A percentile compares a stretch with the other conserved stretches of the same genome.
phyloP scores from a whole-genome alignment of 1,140 invertebrate genomes.

The Drosophila albomicans region DNA sequence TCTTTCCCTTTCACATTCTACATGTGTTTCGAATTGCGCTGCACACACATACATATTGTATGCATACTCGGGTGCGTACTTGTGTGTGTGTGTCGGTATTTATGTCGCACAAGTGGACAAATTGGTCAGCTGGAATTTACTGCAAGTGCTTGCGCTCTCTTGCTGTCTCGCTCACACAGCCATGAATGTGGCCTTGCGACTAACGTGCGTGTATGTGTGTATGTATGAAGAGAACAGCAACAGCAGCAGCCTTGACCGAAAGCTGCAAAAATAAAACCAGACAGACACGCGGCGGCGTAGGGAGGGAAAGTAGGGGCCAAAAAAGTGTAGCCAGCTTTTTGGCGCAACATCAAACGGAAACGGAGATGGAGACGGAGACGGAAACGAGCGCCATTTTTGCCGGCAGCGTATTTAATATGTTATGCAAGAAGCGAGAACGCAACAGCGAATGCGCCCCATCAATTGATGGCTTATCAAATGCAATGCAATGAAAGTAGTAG shows the following conservation, averaged over 20 bases:
- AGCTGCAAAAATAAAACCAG: slow-evolving; percentile 10
- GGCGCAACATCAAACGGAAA: slow-evolving; percentile 17
- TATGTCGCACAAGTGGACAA: slow-evolving; percentile 42
- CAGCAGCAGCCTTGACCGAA: slow-evolving; percentile 38
- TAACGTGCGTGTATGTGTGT: slow-evolving; percentile 2
- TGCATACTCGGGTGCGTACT: slow-evolving; percentile 13
- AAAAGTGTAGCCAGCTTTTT: slow-evolving; percentile 40
- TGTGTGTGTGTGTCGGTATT: slow-evolving; percentile 30
- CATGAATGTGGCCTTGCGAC: slow-evolving; percentile 20
- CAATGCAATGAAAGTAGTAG: slow-evolving; percentile 11
- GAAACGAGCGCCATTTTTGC: slow-evolving; percentile 22
- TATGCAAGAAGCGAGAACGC: slow-evolving; percentile 7
- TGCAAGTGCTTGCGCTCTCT: slow-evolving; percentile 25
- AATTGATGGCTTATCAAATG: slow-evolving; percentile 27
- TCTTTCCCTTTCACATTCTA: slow-evolving; percentile 12
- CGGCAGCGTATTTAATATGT: slow-evolving; percentile 2
- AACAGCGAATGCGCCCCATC: slow-evolving; percentile 23
- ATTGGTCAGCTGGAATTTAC: slow-evolving; percentile 37
- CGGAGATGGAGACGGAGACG: slow-evolving; percentile 11
- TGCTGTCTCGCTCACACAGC: slow-evolving; percentile 5
- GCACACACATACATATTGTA: slow-evolving; percentile 1
- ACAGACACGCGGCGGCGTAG: neutral
- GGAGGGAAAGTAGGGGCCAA: neutral
- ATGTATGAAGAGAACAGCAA: slow-evolving; percentile 2
- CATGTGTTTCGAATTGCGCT: neutral